A percentile compares a stretch with the other conserved stretches of the same genome.
Conservation (phyloP, 1,140 invertebrate species). For the Drosophila jambulina region DNA sequence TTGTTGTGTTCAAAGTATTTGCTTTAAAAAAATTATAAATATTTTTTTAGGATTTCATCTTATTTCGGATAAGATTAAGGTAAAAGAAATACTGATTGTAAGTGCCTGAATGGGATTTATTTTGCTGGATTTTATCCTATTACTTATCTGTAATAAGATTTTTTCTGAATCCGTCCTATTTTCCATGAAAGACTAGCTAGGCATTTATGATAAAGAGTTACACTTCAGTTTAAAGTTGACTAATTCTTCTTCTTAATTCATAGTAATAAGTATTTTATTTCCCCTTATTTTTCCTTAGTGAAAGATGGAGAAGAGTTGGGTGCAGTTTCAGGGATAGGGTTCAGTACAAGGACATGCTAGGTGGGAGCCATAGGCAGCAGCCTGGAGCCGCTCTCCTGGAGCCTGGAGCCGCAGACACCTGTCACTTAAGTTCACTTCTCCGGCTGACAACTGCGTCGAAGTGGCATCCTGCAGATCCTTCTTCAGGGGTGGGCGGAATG, state of each 20-base stretch:
- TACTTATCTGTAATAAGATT: background rate
- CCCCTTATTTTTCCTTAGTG: background rate
- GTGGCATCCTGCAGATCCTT: constrained; percentile 37
- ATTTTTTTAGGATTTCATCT: background rate
- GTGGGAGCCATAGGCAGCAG: constrained; percentile 3
- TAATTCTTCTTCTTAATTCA: too few relatives aligned
- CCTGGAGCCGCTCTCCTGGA: too few relatives aligned
- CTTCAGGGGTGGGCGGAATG: background rate
- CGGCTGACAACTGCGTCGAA: too few relatives aligned
- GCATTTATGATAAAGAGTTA: background rate
- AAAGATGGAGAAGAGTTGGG: background rate
- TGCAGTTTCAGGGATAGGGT: too few relatives aligned
- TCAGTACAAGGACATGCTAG: background rate
- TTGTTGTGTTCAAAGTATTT: background rate
- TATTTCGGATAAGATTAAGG: background rate
- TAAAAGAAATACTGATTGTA: background rate
- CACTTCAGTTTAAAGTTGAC: too few relatives aligned
- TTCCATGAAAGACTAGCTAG: too few relatives aligned
- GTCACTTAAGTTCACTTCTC: too few relatives aligned
- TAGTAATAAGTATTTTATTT: background rate
- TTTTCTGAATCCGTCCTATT: too few relatives aligned
- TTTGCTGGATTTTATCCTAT: background rate
- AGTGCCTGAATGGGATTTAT: background rate
- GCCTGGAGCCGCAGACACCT: too few relatives aligned
- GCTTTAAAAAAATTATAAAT: background rate